These are phyloP conservation scores for Dinomys branickii DNA, from an alignment of 2,113 vertebrate species.

Conservation along the genomic window DNA sequence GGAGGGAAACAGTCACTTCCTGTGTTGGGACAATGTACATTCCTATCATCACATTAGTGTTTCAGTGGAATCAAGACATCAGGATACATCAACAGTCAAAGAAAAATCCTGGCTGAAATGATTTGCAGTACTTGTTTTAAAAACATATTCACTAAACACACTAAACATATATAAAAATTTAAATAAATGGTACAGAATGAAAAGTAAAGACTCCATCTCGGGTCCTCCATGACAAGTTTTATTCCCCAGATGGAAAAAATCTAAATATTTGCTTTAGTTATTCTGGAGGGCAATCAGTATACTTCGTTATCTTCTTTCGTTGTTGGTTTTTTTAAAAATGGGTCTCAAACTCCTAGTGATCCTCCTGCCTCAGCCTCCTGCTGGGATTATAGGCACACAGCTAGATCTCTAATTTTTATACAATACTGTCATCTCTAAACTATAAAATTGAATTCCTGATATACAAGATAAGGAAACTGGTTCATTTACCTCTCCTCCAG, in stretches of 20 bases:
- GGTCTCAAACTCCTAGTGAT: background rate
- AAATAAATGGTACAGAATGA: conserved; percentile 11
- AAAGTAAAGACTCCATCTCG: background rate
- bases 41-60: background rate
- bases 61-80: background rate
- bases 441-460: background rate
- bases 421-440: background rate
- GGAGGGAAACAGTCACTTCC: background rate
- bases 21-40: background rate
- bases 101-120: background rate
- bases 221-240: background rate
- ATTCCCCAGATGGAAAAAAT: background rate
- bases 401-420: background rate
- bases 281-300: background rate
- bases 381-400: background rate
- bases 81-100: background rate
- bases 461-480: conserved; percentile 1
- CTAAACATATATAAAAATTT: background rate
- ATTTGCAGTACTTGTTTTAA: background rate
- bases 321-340: background rate
- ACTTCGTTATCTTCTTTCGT: background rate
- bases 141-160: background rate
- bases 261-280: background rate
- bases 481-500: background rate
- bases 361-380: background rate